Evolutionary conservation across 2,113 vertebrate species (phyloP).

Genomic region (Ciconia stormi): DNA sequence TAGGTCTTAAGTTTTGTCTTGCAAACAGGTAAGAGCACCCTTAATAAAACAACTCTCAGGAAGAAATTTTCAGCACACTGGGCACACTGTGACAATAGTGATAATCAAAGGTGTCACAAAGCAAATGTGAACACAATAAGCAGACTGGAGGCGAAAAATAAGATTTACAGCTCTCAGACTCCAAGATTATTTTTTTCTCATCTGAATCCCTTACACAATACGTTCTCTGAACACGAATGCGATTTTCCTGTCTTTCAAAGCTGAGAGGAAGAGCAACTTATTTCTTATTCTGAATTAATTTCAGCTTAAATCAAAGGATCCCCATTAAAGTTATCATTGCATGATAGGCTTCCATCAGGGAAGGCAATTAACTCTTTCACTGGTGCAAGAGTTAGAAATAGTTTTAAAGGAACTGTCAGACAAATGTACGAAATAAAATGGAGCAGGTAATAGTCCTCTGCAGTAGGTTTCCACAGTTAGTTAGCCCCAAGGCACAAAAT

Average conservation of each 20-base stretch:
- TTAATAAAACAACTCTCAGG: not conserved
- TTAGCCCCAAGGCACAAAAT: not conserved
- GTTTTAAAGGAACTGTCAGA: not conserved
- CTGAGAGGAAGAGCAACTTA: not conserved
- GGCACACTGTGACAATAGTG: rapidly evolving
- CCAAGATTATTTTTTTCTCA: not conserved
- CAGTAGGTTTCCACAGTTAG: not conserved
- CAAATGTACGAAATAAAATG: not conserved
- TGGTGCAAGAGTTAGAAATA: not conserved
- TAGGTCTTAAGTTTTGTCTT: not conserved
- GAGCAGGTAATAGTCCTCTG: not conserved
- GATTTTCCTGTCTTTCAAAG: conserved; percentile 42
- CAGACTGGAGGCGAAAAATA: not conserved
- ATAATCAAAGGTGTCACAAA: not conserved
- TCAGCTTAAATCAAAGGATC: conserved; percentile 11
- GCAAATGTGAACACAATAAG: not conserved
- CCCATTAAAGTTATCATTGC: not conserved
- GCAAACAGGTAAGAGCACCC: not conserved
- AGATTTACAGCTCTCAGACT: not conserved
- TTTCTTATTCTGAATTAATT: conserved; percentile 46
- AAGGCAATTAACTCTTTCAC: conserved; percentile 28
- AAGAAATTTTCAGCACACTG: not conserved
- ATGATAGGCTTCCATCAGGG: not conserved
- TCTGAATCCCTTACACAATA: not conserved
- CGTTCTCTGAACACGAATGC: not conserved